Evolutionary conservation across 35 echinoderm and acorn worm species (phyloP).

Genomic region (Apostichopus californicus): DNA sequence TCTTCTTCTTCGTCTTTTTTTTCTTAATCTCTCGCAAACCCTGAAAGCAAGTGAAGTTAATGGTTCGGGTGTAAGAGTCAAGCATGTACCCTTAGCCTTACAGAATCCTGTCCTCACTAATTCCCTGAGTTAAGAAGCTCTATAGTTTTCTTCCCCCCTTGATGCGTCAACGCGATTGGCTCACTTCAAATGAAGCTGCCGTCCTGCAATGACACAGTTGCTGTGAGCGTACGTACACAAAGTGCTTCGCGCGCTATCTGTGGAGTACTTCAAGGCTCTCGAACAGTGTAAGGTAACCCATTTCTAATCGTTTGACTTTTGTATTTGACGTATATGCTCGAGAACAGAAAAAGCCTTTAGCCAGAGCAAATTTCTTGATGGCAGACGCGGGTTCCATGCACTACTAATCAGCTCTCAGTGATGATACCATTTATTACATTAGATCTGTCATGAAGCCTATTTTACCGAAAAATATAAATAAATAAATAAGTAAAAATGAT

Average conservation of each 20-base stretch:
- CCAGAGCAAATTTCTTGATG: not conserved
- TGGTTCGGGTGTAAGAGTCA: not conserved
- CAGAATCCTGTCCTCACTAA: not conserved
- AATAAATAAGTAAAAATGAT: too few species aligned
- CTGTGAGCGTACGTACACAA: not conserved
- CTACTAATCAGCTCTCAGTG: not conserved
- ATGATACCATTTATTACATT: not conserved
- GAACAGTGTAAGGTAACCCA: not conserved
- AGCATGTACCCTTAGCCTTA: not conserved
- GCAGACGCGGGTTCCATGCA: not conserved
- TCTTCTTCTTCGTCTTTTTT: too few species aligned
- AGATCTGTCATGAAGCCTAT: not conserved
- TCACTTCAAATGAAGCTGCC: not conserved
- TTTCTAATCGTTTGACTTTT: not conserved
- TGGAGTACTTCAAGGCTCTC: not conserved
- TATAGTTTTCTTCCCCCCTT: not conserved
- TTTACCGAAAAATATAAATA: too few species aligned
- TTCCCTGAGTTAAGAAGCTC: slow-evolving; percentile 3
- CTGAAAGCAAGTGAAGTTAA: not conserved
- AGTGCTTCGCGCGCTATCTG: not conserved
- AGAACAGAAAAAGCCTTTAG: not conserved
- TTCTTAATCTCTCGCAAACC: not conserved
- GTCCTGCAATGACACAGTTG: not conserved
- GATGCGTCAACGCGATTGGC: not conserved
- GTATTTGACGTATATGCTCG: not conserved